Evolutionary conservation across 1,140 invertebrate genomes (phyloP).

Genomic region (Himalopsyche phryganea): DNA sequence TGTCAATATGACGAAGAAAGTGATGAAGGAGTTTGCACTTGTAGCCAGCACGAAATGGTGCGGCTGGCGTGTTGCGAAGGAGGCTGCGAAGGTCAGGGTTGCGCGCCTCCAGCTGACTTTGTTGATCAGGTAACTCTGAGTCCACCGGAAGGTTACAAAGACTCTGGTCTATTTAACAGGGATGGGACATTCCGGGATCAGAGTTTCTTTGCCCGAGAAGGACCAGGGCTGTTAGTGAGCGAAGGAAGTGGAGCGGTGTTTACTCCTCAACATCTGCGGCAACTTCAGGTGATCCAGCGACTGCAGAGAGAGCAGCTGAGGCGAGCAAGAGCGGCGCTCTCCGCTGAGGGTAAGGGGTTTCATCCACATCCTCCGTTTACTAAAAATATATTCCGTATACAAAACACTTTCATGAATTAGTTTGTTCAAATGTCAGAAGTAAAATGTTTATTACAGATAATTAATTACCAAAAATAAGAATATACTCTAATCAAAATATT

Average conservation of each 20-base stretch:
- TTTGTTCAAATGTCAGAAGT: too few relatives aligned
- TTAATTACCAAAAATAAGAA: too few relatives aligned
- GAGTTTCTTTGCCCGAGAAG: conserved; percentile 45
- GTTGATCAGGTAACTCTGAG: conserved; percentile 76
- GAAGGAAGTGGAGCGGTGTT: conserved; percentile 58
- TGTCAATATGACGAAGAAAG: conserved; percentile 73
- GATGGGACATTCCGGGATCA: conserved; percentile 52
- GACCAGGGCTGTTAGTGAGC: conserved; percentile 53
- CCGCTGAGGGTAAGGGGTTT: conserved; percentile 18
- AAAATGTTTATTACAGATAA: too few relatives aligned
- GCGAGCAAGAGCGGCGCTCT: conserved; percentile 44
- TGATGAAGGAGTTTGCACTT: conserved; percentile 69
- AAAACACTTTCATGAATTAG: too few relatives aligned
- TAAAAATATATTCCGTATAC: too few relatives aligned
- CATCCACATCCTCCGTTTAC: too few relatives aligned
- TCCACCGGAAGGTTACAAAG: conserved; percentile 83
- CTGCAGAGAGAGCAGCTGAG: conserved; percentile 61
- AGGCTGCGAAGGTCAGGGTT: conserved; percentile 52
- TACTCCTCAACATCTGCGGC: conserved; percentile 58
- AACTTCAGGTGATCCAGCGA: conserved; percentile 52
- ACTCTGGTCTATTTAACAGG: conserved; percentile 56
- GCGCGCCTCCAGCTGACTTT: conserved; percentile 60
- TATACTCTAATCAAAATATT: too few relatives aligned
- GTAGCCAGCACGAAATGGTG: conserved; percentile 68
- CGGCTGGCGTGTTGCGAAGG: conserved; percentile 58